These are phyloP conservation scores for Phoronis australis DNA, from an alignment of 2,888 invertebrate genomes.

Conservation along the genomic window DNA sequence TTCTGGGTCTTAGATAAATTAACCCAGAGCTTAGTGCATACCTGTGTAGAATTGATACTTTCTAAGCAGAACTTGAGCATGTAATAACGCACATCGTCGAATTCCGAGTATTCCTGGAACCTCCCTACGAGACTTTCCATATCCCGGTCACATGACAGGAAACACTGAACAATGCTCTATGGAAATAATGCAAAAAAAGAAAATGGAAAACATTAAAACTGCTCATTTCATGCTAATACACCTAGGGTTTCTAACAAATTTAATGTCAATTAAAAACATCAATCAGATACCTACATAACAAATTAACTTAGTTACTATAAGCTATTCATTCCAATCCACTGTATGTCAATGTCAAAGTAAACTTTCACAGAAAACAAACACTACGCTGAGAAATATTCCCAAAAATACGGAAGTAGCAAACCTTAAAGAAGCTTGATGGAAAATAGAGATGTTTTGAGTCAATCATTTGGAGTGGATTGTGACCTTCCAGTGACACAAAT, in stretches of 20 bases:
- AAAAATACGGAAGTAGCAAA: slow-evolving; percentile 28
- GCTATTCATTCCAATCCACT: no score
- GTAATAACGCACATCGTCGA: slow-evolving; percentile 71
- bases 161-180: slow-evolving; percentile 29
- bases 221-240: no score
- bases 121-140: slow-evolving; percentile 63
- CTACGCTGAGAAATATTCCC: no score
- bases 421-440: slow-evolving; percentile 57
- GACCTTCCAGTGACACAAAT: slow-evolving; percentile 68
- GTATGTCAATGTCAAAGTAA: no score
- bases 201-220: not conserved
- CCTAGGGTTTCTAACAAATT: no score
- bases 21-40: no score
- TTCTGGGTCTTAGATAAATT: no score
- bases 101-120: slow-evolving; percentile 70
- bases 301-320: no score
- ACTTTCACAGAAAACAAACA: no score
- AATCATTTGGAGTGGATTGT: slow-evolving; percentile 60
- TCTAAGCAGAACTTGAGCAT: slow-evolving; percentile 64
- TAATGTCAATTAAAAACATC: no score
- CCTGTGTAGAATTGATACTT: no score
- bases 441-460: slow-evolving; percentile 60
- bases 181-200: not conserved
- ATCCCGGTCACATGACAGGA: slow-evolving; percentile 63
- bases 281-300: no score